A percentile compares a stretch with the other conserved stretches of the same genome.
Conservation (phyloP, 2,888 invertebrate species). For the Abrostola triplasia region DNA sequence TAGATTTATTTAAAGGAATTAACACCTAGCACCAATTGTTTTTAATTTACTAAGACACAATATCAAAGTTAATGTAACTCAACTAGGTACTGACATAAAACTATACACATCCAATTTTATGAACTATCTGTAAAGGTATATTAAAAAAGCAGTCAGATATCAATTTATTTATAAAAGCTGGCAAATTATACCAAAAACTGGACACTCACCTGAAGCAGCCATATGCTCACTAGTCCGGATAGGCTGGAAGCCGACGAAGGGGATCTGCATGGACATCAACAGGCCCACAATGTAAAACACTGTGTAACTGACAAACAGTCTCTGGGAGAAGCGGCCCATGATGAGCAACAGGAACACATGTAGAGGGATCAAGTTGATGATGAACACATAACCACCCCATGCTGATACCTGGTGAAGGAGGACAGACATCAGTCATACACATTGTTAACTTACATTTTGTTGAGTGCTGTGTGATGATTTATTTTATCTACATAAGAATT, state of each 20-base stretch:
- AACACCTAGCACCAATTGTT: no score
- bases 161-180: neutral
- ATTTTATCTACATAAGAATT: no score
- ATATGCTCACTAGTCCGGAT: slow-evolving; percentile 99
- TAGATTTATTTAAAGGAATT: no score
- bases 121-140: no score
- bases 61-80: no score
- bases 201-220: slow-evolving; percentile 95
- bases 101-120: no score
- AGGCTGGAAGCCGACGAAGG: slow-evolving; percentile 99
- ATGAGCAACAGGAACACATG: slow-evolving; percentile 98
- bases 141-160: no score
- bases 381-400: slow-evolving; percentile 99
- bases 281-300: slow-evolving; percentile 99
- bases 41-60: no score
- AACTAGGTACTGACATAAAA: no score
- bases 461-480: no score
- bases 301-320: slow-evolving; percentile 97
- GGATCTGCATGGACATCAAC: slow-evolving; percentile 98
- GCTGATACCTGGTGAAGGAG: slow-evolving; percentile 94
- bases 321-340: slow-evolving; percentile 98
- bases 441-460: neutral
- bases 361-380: slow-evolving; percentile 99
- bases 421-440: slow-evolving; percentile 7
- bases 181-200: neutral